These are phyloP conservation scores for Acropora tenuis DNA, from an alignment of 64 coral and sea anemone genomes.

Conservation along the genomic window DNA sequence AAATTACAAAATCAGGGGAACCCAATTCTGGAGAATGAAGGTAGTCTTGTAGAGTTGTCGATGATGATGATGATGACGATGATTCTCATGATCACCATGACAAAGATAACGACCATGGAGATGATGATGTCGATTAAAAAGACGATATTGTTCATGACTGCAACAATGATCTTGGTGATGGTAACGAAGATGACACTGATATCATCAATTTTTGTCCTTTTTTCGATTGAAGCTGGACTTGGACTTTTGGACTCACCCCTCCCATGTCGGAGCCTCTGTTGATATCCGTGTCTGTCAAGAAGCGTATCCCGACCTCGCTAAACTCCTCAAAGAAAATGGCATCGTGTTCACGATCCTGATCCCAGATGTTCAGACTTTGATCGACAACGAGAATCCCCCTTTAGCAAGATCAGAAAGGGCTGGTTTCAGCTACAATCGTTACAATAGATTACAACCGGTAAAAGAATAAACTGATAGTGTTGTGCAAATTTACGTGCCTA, in stretches of 20 bases:
- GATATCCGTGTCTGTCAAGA: constrained; percentile 41
- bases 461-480: background rate
- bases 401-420: background rate
- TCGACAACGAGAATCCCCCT: constrained; percentile 38
- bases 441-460: constrained; percentile 46
- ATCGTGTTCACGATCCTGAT: constrained; percentile 65
- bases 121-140: background rate
- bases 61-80: background rate
- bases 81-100: background rate
- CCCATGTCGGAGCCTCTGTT: constrained; percentile 29
- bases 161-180: background rate
- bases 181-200: background rate
- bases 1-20: too few species aligned
- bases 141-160: background rate
- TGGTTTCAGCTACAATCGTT: constrained; percentile 55
- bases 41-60: background rate
- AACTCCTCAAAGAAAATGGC: constrained; percentile 23
- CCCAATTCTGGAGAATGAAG: background rate
- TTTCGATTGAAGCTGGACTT: constrained; percentile 7
- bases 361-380: constrained; percentile 48
- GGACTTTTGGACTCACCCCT: constrained; percentile 77
- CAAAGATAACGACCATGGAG: background rate
- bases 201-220: background rate
- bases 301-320: constrained; percentile 56
- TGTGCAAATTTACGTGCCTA: background rate